phyloP scores from a whole-genome alignment of 1,140 invertebrate species.

The Paraescarpia echinospica region DNA sequence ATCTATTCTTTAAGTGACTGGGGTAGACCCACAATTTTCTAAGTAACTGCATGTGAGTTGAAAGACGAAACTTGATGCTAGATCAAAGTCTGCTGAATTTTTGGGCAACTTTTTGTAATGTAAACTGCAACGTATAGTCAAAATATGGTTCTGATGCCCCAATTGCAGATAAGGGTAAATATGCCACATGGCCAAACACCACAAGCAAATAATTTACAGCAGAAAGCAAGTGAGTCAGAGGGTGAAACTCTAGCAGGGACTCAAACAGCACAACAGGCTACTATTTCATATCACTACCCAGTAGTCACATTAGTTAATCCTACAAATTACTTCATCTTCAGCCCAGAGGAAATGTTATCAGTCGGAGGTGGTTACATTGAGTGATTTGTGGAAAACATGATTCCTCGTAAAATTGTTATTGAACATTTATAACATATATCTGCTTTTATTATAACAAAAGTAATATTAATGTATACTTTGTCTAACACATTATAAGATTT shows the following conservation, averaged over 20 bases:
- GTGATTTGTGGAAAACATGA: no score
- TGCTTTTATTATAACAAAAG: no score
- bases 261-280: neutral
- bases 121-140: neutral
- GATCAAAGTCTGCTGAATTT: no score
- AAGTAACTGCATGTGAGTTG: neutral
- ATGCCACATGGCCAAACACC: no score
- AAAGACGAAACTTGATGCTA: neutral
- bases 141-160: neutral
- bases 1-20: neutral
- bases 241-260: neutral
- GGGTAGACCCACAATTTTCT: neutral
- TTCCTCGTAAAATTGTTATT: no score
- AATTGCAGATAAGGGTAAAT: neutral
- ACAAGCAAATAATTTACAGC: neutral
- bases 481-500: no score
- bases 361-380: no score
- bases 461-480: no score
- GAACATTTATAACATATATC: no score
- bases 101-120: neutral
- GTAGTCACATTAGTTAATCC: neutral
- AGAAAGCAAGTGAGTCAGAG: neutral
- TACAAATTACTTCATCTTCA: no score
- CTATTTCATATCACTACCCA: neutral
- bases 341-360: no score